phyloP scores from a whole-genome alignment of 2,113 vertebrate species.

The Crotalus helleri region DNA sequence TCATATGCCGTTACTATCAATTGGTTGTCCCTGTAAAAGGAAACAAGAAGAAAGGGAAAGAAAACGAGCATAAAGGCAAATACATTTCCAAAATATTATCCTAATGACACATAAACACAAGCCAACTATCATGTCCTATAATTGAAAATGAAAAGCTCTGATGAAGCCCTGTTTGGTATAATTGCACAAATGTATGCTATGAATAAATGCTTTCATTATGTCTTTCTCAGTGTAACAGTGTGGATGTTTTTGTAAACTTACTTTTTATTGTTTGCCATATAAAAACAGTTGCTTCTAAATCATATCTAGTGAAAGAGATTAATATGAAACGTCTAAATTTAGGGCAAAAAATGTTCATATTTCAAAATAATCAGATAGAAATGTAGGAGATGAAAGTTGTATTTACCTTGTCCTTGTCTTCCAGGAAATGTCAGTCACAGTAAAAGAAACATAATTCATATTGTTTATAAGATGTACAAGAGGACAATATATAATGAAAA shows the following conservation, averaged over 20 bases:
- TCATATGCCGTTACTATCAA: neutral
- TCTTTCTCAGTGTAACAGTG: slow-evolving; percentile 53
- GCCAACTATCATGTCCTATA: neutral
- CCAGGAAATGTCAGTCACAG: slow-evolving; percentile 42
- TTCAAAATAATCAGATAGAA: slow-evolving; percentile 48
- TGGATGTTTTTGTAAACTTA: slow-evolving; percentile 57
- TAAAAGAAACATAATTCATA: slow-evolving; percentile 21
- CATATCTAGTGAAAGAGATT: slow-evolving; percentile 50
- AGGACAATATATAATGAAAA: slow-evolving; percentile 32
- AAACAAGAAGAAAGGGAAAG: neutral
- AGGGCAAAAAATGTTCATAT: slow-evolving; percentile 51
- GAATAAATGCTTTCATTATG: slow-evolving; percentile 24
- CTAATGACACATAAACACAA: neutral
- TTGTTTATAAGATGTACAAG: slow-evolving; percentile 51
- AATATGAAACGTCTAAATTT: slow-evolving; percentile 63
- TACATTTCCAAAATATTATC: neutral
- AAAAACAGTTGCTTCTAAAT: slow-evolving; percentile 61
- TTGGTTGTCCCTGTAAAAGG: neutral
- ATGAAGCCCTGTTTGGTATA: neutral
- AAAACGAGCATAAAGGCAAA: neutral
- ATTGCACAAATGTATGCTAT: neutral
- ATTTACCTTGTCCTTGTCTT: slow-evolving; percentile 54
- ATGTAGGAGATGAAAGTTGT: slow-evolving; percentile 20
- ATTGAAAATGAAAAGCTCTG: neutral
- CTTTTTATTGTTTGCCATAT: slow-evolving; percentile 62